Conservation (phyloP, 2,888 invertebrate species). For the Eupithecia dodoneata region DNA sequence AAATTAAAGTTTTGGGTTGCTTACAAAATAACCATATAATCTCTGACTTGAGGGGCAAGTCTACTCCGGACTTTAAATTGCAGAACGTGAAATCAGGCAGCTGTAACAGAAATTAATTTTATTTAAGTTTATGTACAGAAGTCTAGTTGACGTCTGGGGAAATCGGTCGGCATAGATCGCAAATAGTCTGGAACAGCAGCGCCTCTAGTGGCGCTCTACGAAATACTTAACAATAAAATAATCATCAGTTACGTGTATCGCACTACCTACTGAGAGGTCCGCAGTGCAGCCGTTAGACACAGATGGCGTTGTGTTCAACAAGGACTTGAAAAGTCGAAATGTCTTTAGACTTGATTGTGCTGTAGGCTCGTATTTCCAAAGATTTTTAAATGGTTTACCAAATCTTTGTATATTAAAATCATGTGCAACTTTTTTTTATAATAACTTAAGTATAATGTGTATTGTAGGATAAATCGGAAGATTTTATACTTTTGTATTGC, state of each 20-base stretch:
- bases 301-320: not conserved
- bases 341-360: not conserved
- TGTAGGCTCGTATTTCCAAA: not conserved
- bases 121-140: too few relatives aligned
- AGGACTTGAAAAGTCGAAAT: slow-evolving; percentile 7
- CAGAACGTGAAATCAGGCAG: too few relatives aligned
- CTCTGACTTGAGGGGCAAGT: not conserved
- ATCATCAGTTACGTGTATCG: too few relatives aligned
- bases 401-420: not conserved
- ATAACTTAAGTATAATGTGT: not conserved
- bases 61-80: not conserved
- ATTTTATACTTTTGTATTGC: not conserved
- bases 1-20: not conserved
- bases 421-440: not conserved
- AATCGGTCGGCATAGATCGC: too few relatives aligned
- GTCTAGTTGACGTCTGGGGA: too few relatives aligned
- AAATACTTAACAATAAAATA: too few relatives aligned
- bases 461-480: not conserved
- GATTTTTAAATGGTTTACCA: not conserved
- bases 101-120: too few relatives aligned
- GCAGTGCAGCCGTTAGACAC: too few relatives aligned
- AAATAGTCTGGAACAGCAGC: too few relatives aligned
- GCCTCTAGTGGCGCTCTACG: too few relatives aligned
- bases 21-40: not conserved
- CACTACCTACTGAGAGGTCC: too few relatives aligned